Evolutionary conservation across 2,888 invertebrate genomes (phyloP).

Genomic region (Heliconius cydno): DNA sequence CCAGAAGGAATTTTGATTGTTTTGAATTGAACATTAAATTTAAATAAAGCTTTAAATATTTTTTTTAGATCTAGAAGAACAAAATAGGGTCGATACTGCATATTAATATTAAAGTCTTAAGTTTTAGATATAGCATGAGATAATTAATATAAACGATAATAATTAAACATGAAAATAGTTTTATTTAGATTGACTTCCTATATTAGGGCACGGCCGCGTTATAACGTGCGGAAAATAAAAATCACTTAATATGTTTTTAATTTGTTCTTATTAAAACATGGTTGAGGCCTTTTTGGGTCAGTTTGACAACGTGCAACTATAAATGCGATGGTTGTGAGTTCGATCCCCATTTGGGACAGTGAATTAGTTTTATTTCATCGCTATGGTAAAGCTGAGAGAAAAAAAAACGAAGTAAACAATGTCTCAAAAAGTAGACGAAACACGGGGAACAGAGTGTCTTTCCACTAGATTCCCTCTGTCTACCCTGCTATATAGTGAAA

Average conservation of each 20-base stretch:
- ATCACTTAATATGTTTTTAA: not conserved
- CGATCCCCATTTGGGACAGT: too few species aligned
- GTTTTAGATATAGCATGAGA: not conserved
- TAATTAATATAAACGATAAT: not conserved
- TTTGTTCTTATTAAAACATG: not conserved
- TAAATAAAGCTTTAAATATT: too few species aligned
- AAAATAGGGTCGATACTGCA: too few species aligned
- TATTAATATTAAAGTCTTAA: not conserved
- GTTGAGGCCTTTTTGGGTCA: not conserved
- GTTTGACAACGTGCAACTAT: not conserved
- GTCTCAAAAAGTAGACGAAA: not conserved
- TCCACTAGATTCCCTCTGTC: not conserved
- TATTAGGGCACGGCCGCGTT: not conserved
- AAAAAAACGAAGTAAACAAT: not conserved
- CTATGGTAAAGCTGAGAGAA: not conserved
- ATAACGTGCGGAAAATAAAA: not conserved
- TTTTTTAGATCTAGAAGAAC: too few species aligned
- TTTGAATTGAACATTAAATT: too few species aligned
- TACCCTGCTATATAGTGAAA: not conserved
- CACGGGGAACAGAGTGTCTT: not conserved
- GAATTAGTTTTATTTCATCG: not conserved
- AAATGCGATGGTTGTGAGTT: not conserved
- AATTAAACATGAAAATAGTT: not conserved
- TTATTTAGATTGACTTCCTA: conserved; percentile 8
- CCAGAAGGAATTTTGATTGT: too few species aligned